Base-by-base conservation (phyloP, 1,140 invertebrate species). In the Plectus sambesii region DNA sequence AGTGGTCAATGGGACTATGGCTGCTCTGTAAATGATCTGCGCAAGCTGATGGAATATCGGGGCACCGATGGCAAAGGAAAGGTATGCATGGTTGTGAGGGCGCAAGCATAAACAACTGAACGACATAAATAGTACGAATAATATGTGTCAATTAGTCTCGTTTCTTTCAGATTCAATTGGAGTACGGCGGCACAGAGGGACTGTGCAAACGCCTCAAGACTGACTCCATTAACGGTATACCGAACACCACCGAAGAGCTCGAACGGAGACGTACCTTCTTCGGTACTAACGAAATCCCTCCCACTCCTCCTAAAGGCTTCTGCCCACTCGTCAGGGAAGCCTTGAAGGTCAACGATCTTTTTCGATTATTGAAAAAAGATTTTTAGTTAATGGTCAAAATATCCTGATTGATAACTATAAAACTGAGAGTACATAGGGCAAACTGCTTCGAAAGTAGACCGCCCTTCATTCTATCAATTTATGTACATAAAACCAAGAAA, bases 251-350 rank as follows among this genome's bases (percentile, higher is more conserved):
- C 71, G 80, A 79, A 58, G 90, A 97, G 71, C 75, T 90, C 59
- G 84, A 93, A 68, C 84, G 87, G 69, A 80, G 93, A 73, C 80
- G 83, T 71, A 81, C 87, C 71, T 83, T 83, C 62, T 98, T 90
- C 78, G 93, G 93, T 69, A 88, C 87, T 57, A 98, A 98, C 75
- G 79, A 84, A 70, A 98, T 98, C 78, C 92, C 93, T 71, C 92
- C 93, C 55, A 96, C 96, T 77, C 88, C 90, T 67, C 87, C 93
- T 61, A 98, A 98, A 80, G 90, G 88, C 57, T 98, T 99, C 81
- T 78, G 96, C 67, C 85, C 83, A 63, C 78, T 99, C 74, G 88
- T 97, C 62, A 97, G 90, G 88, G 93, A 99, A 78, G 93, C 93
- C 53, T 77, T 98, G 70, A 90, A 98, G 58, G 62, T 65, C n/a